Evolutionary conservation across 1,140 invertebrate genomes (phyloP).

Genomic region (Apocrypta bakeri): DNA sequence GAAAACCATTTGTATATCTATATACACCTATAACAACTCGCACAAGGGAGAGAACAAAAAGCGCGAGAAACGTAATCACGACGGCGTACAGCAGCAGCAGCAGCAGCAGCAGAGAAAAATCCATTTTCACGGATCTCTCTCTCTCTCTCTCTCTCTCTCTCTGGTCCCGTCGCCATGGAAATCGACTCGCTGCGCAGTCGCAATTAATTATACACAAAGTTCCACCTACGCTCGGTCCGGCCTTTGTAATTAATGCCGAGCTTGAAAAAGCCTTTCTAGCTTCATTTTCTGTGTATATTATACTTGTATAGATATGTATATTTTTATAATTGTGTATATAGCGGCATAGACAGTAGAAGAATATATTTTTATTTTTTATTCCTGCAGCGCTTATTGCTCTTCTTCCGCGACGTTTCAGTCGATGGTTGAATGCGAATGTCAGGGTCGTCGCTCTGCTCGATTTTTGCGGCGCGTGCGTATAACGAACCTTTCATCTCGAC

Average conservation of each 20-base stretch:
- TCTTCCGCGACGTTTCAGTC: too few species aligned
- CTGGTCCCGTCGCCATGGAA: conserved; percentile 18
- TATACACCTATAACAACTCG: not conserved
- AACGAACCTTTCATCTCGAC: not conserved
- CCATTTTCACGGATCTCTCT: not conserved
- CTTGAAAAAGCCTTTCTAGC: not conserved
- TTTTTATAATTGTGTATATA: not conserved
- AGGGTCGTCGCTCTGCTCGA: not conserved
- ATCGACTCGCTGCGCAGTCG: conserved; percentile 11
- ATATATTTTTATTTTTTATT: not conserved
- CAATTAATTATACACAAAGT: conserved; percentile 10
- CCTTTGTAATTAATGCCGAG: not conserved
- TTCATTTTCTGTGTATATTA: not conserved
- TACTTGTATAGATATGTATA: not conserved
- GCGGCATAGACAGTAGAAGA: not conserved
- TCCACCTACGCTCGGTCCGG: not conserved
- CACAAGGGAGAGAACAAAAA: not conserved
- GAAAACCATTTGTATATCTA: not conserved
- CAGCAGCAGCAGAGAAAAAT: not conserved
- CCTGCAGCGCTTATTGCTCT: not conserved
- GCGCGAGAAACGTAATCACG: conserved; percentile 15
- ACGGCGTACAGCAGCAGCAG: not conserved
- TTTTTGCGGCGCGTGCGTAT: not conserved
- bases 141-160: not conserved
- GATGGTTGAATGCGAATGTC: conserved; percentile 5